These are phyloP conservation scores for Ceyx cyanopectus DNA, from an alignment of 2,113 vertebrate genomes.

Conservation along the genomic window DNA sequence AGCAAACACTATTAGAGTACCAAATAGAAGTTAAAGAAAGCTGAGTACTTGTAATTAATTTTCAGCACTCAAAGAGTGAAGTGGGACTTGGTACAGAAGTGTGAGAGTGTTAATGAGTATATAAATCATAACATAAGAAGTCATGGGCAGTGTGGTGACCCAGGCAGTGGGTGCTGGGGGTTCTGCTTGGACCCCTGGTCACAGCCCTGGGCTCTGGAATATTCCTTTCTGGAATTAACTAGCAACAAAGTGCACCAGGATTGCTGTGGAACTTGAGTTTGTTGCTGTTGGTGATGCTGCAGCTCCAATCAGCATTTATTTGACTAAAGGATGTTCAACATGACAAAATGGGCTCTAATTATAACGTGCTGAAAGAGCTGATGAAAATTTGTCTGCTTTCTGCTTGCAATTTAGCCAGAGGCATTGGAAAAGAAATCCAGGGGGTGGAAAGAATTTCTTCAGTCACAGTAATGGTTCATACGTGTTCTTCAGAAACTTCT, in stretches of 20 bases:
- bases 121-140: neutral
- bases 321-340: constrained; percentile 11
- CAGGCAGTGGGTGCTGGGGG: neutral
- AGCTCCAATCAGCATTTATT: constrained; percentile 27
- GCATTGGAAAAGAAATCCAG: constrained; percentile 45
- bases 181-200: neutral
- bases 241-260: neutral
- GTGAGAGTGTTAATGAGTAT: neutral
- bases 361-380: constrained; percentile 37
- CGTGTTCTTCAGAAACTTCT: neutral
- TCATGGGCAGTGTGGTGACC: neutral
- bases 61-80: neutral
- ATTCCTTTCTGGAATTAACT: neutral
- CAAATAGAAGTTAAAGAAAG: neutral
- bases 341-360: constrained; percentile 48
- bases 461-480: neutral
- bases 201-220: neutral
- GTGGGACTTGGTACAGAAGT: neutral
- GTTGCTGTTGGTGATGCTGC: constrained; percentile 3
- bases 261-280: neutral
- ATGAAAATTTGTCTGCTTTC: constrained; percentile 30
- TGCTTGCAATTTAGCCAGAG: constrained; percentile 54
- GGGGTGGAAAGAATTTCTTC: neutral
- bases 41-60: neutral
- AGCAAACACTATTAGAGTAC: neutral